Base-by-base conservation (phyloP, 2,113 vertebrate genomes). In the Panthera uncia region DNA sequence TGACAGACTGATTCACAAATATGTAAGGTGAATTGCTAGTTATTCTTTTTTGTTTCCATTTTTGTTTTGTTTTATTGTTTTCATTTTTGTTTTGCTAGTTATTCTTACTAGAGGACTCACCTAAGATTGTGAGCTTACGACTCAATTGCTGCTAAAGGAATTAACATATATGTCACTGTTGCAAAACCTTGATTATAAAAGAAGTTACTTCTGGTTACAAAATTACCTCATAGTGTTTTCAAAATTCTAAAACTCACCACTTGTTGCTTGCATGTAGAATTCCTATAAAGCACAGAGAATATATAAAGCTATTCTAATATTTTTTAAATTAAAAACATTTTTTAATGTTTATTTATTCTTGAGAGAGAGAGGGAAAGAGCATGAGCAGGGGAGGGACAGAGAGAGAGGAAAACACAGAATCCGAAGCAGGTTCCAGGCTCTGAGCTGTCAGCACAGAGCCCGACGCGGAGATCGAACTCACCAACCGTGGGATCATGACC, bases 211-310 rank as follows among this genome's bases (percentile, higher is more conserved):
- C 61, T 94, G 41, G 41, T 74, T 96, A 69, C 71, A 73, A 89
- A 95, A 82, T 89, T 38, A 93, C 63, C 55, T 93, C 36, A 48
- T 21, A 18, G 82, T 91, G 61, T 73, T 93, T 92, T 92, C 69
- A 69, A 79, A 76, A 25, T 91, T 91, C 57, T 89, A 85, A 94
- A 93, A 69, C 50, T 92, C 7, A 41, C 27, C 9, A 85, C 66
- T 84, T 89, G 7, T 36, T 89, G 1, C 16, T 93, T 97, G 27
- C 25, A 41, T 69, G 31, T 69, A 79, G 41, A 92, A 33, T 71
- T 61, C 7, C 66, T 82, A 0, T 41, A 84, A 84, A 19, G 5
- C 63, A 66, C 9, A 86, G 48, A 68, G n/a, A 45, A 80, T 65
- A 33, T 52, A 85, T 5, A 87, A 76, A 96, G 31, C 8, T 76